Base-by-base conservation (phyloP, 2,797 vertebrate genomes). In the Tragelaphus oryx region DNA sequence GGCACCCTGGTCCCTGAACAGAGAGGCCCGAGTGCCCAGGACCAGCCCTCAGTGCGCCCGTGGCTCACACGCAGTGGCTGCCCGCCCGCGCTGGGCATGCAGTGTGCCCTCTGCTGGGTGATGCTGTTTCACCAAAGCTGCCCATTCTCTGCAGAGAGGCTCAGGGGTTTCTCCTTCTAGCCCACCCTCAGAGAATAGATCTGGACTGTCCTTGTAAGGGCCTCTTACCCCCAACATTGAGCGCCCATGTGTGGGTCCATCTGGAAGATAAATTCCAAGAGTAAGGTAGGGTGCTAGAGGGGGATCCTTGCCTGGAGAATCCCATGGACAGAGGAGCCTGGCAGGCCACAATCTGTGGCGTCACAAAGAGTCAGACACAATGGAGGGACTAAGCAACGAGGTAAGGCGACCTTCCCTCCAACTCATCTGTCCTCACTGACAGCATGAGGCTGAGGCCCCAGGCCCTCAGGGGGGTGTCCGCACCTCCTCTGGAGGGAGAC, bases 191-290 rank as follows among this genome's bases (percentile, higher is more conserved):
- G 52, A 46, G 18, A 78, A 71, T 2, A 28, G 55, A 48, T 46
- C 28, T 33, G 50, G 46, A 20, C 41, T 24, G 14, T 57, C 74
- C 50, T 24, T 18, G 28, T 14, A 2, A 68, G 76, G 50, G 75
- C 30, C 75, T 30, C 55, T 62, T 17, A 54, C n/a, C 80, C 50
- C 54, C 33, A 62, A 52, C 6, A 44, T 4, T 20, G 7, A 28
- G 30, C 24, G 62, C 18, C 75, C n/a, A 46, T 6, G 10, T 68
- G 44, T 60, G 28, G 41, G 50, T 18, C 62, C 48, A 24, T 22
- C 55, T 57, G 0, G 17, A 74, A 92, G 75, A 86, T 76, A 89
- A 92, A 44, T 30, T 79, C 86, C 41, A 86, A 83, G 87, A 93
- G 24, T 6, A 37, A 93, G 50, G 65, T 0, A 6, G 52, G 50